Base-by-base conservation (phyloP, 1,140 invertebrate species). In the Drosophila nigromelanica region DNA sequence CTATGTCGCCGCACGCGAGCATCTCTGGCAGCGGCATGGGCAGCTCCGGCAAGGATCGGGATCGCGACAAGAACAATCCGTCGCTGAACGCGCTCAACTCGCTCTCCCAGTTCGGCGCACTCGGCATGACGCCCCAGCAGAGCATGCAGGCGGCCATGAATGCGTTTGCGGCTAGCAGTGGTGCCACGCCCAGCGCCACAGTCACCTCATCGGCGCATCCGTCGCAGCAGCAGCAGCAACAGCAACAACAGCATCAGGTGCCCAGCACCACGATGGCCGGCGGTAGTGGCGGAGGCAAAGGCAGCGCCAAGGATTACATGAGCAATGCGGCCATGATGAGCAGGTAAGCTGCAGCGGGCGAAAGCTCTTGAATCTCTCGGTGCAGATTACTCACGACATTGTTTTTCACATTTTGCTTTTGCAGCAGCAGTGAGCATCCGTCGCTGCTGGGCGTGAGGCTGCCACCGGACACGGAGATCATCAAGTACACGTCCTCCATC, bases 391-490 rank as follows among this genome's bases (percentile, higher is more conserved):
- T 35, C 33, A 35, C 2, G 33, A 35, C 3, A 35, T 10, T 47
- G 14, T 21, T 21, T 11, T n/a, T 30, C 48, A n/a, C n/a, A n/a
- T n/a, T n/a, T n/a, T n/a, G n/a, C n/a, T n/a, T 0, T 21, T 51
- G 4, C 5, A 66, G 76, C 43, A 79, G 35, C 91, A 96, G 95
- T 92, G 96, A 96, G 92, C 95, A 95, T 69, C 94, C 95, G 73
- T 95, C 96, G 85, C 95, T 97, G 91, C 92, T 97, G 80, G 96
- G 96, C 45, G 96, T 97, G 37, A 94, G 96, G 37, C 92, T 97
- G 74, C 96, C 96, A 72, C 96, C 96, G n/a, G 96, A 97, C 83
- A 97, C 96, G 12, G 96, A 97, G 93, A 97, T 97, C 61, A 97
- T 97, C 81, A 97, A 97, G 91, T 97, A 97, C 90, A 97, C 96